Conservation (phyloP, 2,888 invertebrate genomes). For the Chrysolina oricalcia region DNA sequence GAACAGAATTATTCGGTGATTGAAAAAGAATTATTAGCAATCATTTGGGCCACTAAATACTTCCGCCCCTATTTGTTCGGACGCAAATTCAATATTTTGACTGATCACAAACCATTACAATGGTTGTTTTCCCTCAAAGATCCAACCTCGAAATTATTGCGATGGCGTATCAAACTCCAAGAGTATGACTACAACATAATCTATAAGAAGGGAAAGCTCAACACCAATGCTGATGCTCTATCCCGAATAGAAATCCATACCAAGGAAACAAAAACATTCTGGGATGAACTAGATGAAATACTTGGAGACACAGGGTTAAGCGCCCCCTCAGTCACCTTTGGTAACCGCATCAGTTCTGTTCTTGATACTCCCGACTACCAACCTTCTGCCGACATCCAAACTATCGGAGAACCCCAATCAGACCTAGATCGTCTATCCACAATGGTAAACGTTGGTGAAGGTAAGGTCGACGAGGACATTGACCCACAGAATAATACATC, state of each 20-base stretch:
- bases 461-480: neutral
- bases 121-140: conserved; percentile 22
- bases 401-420: neutral
- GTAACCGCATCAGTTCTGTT: neutral
- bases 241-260: conserved; percentile 5
- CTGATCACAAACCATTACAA: conserved; percentile 39
- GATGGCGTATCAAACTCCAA: neutral
- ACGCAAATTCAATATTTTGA: conserved; percentile 36
- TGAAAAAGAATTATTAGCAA: conserved; percentile 49
- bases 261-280: neutral
- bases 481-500: neutral
- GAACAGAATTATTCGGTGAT: conserved; percentile 42
- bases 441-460: no score
- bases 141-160: neutral
- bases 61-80: conserved; percentile 50
- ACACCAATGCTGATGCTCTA: conserved; percentile 16
- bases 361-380: neutral
- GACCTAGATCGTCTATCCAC: conserved; percentile 8
- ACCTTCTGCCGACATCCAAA: neutral
- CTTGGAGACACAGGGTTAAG: neutral
- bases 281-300: neutral
- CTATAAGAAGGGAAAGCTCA: neutral
- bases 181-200: conserved; percentile 13
- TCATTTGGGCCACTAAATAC: conserved; percentile 47
- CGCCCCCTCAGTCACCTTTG: neutral